Evolutionary conservation across 2,797 vertebrate genomes (phyloP).

Genomic region (Pipistrellus pipistrellus): DNA sequence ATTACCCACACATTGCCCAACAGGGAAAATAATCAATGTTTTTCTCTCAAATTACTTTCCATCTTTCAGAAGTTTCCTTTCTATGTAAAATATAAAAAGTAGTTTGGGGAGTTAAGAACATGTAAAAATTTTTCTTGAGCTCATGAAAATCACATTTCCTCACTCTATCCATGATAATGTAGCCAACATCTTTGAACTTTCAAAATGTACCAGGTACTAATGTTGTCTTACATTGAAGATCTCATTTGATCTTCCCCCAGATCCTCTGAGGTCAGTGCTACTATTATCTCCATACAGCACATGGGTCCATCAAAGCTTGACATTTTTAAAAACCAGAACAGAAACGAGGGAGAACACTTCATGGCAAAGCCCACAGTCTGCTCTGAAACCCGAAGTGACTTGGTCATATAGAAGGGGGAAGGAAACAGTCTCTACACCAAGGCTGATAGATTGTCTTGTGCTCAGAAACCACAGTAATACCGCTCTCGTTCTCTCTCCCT

Average conservation of each 20-base stretch:
- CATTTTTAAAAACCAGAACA: neutral
- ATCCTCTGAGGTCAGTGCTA: neutral
- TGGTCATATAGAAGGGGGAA: neutral
- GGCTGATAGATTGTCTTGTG: neutral
- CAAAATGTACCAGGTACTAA: neutral
- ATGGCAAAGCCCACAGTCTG: neutral
- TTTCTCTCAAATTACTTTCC: neutral
- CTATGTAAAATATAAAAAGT: neutral
- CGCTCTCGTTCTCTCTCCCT: neutral
- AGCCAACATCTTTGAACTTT: neutral
- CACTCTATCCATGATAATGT: neutral
- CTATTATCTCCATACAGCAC: neutral
- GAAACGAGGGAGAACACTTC: neutral
- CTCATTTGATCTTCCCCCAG: neutral
- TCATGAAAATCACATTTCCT: neutral
- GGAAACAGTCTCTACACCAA: neutral
- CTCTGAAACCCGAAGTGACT: neutral
- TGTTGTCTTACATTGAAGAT: neutral
- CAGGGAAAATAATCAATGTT: neutral
- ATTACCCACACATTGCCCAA: neutral
- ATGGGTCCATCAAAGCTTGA: neutral
- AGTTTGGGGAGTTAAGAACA: neutral
- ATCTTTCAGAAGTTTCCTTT: neutral
- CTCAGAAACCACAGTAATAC: neutral
- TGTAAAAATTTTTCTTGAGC: neutral